These are phyloP conservation scores for Orchestes rusci DNA, from an alignment of 2,888 invertebrate species.

Conservation along the genomic window DNA sequence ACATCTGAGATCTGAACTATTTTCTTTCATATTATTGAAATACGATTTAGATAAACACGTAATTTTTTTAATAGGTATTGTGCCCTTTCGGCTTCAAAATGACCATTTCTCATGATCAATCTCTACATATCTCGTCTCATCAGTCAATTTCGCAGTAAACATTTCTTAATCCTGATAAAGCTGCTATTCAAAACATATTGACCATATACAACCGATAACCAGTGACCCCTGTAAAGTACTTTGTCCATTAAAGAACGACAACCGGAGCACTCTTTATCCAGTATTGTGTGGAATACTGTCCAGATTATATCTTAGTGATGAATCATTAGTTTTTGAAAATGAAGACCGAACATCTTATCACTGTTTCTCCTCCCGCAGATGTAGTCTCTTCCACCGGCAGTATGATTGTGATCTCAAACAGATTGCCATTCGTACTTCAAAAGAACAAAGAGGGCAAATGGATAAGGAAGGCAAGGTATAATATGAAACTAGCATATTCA, in stretches of 20 bases:
- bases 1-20: too few relatives aligned
- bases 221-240: constrained; percentile 30
- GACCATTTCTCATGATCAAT: too few relatives aligned
- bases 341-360: constrained; percentile 12
- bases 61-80: too few relatives aligned
- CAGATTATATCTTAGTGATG: constrained; percentile 12
- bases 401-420: constrained; percentile 87
- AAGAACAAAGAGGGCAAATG: constrained; percentile 67
- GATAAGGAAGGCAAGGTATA: constrained; percentile 78
- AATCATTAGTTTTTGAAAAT: constrained; percentile 7
- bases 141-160: too few relatives aligned
- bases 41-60: too few relatives aligned
- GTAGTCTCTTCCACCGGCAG: constrained; percentile 51
- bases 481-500: constrained; percentile 6
- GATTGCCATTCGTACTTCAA: constrained; percentile 79
- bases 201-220: too few relatives aligned
- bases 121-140: too few relatives aligned
- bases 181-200: too few relatives aligned
- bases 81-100: too few relatives aligned
- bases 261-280: constrained; percentile 22
- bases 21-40: too few relatives aligned
- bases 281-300: constrained; percentile 13
- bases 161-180: too few relatives aligned
- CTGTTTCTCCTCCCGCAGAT: constrained; percentile 34
- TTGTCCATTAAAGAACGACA: constrained; percentile 35